phyloP scores from a whole-genome alignment of 2,888 invertebrate genomes.

The Asteroscopus sphinx region DNA sequence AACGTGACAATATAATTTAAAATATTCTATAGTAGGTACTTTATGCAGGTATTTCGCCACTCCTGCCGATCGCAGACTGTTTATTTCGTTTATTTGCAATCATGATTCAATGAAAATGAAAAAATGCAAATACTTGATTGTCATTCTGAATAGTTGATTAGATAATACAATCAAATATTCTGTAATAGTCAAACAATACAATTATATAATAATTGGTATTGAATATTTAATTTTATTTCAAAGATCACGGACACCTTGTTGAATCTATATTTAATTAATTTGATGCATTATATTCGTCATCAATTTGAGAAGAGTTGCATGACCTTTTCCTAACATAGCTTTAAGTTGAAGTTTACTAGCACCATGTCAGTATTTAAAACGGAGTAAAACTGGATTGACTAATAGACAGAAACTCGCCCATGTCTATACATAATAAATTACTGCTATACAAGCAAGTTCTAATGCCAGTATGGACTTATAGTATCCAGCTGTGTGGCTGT shows the following conservation, averaged over 20 bases:
- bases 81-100: conserved; percentile 12
- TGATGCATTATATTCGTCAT: too few species aligned
- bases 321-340: too few species aligned
- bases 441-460: too few species aligned
- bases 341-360: too few species aligned
- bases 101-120: conserved; percentile 19
- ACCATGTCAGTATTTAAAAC: too few species aligned
- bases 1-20: conserved; percentile 28
- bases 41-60: background rate
- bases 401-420: too few species aligned
- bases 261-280: too few species aligned
- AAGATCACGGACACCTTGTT: conserved; percentile 20
- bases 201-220: conserved; percentile 27
- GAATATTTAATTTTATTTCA: conserved; percentile 14
- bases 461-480: too few species aligned
- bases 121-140: conserved; percentile 26
- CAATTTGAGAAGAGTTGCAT: too few species aligned
- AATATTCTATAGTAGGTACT: conserved; percentile 13
- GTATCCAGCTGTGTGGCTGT: too few species aligned
- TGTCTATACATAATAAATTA: too few species aligned
- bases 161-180: conserved; percentile 28
- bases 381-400: too few species aligned
- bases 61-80: background rate
- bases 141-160: conserved; percentile 39
- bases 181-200: conserved; percentile 22